These are phyloP conservation scores for Ptychochromis oligacanthus DNA, from an alignment of 2,113 vertebrate species.

Conservation along the genomic window DNA sequence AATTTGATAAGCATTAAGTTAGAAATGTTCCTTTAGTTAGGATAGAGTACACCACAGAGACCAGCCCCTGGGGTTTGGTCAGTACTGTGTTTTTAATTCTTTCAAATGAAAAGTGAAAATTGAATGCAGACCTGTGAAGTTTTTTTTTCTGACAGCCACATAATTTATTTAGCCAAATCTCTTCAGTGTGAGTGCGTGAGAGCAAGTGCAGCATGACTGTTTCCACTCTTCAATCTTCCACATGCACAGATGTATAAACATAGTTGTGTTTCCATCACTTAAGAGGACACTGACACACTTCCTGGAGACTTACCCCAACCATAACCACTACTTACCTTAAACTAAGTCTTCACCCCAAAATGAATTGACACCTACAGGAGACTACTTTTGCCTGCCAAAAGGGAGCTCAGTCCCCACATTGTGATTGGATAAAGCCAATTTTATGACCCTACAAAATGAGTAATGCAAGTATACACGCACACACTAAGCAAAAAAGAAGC, in stretches of 20 bases:
- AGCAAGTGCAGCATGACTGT: slow-evolving; percentile 8
- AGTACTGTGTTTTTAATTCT: not conserved
- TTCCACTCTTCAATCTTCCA: slow-evolving; percentile 22
- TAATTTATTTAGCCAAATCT: slow-evolving; percentile 4
- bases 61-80: not conserved
- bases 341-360: not conserved
- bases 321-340: not conserved
- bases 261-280: slow-evolving; percentile 14
- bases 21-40: not conserved
- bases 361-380: not conserved
- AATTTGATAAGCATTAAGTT: not conserved
- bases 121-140: slow-evolving; percentile 7
- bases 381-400: not conserved
- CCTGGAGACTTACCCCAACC: not conserved
- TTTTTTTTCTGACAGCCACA: not conserved
- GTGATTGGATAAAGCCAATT: slow-evolving; percentile 5
- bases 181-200: slow-evolving; percentile 6
- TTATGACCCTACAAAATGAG: not conserved
- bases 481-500: slow-evolving; percentile 4
- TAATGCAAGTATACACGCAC: not conserved
- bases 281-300: not conserved
- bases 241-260: not conserved
- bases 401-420: not conserved
- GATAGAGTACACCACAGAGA: not conserved
- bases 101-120: not conserved